Percentiles rank a stretch among this genome's conserved stretches.
Evolutionary conservation across 2,113 vertebrate genomes (phyloP).

Genomic region (Gallinago jamesoni): DNA sequence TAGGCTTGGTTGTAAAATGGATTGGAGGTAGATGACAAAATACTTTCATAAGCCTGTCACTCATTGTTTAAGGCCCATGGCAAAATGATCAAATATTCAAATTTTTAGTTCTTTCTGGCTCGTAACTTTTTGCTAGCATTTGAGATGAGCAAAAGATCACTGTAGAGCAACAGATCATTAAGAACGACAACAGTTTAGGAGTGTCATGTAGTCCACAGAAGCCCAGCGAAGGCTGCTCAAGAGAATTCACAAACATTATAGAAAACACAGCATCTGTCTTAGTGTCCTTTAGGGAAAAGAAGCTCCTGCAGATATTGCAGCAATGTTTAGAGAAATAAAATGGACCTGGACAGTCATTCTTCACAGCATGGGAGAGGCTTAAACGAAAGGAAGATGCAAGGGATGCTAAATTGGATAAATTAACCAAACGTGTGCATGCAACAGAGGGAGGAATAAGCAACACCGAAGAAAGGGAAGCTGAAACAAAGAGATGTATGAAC

Average conservation of each 20-base stretch:
- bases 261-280: constrained; percentile 25
- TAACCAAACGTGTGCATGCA: constrained; percentile 58
- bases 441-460: constrained; percentile 50
- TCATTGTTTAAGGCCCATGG: neutral
- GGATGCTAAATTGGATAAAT: constrained; percentile 65
- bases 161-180: neutral
- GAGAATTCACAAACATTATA: neutral
- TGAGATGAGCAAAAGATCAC: neutral
- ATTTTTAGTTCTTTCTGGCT: neutral
- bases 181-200: neutral
- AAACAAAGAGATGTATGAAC: constrained; percentile 52
- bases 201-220: neutral
- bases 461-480: neutral
- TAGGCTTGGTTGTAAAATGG: neutral
- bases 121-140: neutral
- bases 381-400: constrained; percentile 19
- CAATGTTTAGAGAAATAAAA: constrained; percentile 59
- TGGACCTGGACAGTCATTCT: constrained; percentile 42
- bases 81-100: neutral
- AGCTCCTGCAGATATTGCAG: constrained; percentile 42
- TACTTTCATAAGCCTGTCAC: neutral
- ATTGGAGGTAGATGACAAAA: neutral
- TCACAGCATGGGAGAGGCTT: constrained; percentile 61
- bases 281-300: constrained; percentile 16
- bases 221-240: neutral